These are phyloP conservation scores for Homalodisca vitripennis DNA, from an alignment of 1,140 invertebrate genomes.

Conservation along the genomic window DNA sequence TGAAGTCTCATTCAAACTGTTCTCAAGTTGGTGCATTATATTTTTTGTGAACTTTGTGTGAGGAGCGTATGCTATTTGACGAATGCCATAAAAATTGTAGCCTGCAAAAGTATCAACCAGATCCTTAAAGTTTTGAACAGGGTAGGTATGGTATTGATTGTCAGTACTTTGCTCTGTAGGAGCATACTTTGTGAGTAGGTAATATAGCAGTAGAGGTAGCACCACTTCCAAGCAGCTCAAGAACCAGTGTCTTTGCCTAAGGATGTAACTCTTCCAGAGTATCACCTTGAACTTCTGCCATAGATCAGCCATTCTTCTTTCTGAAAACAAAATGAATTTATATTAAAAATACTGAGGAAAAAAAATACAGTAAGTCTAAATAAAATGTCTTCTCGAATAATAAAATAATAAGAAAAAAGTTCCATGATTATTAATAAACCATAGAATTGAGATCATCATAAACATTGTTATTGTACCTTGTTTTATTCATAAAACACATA, in stretches of 20 bases:
- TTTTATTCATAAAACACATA: too few species aligned
- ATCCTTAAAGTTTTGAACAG: not conserved
- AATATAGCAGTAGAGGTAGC: not conserved
- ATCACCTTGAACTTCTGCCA: not conserved
- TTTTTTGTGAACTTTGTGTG: not conserved
- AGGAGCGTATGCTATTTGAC: not conserved
- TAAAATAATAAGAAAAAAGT: too few species aligned
- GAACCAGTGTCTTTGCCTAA: not conserved
- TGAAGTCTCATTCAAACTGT: not conserved
- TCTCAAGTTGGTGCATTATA: not conserved
- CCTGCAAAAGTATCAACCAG: not conserved
- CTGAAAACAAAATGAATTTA: not conserved
- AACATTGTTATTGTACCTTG: too few species aligned
- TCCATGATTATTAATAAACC: too few species aligned
- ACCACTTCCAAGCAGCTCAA: not conserved
- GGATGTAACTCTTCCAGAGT: conserved; percentile 2
- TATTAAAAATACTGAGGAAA: not conserved
- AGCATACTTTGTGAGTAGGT: not conserved
- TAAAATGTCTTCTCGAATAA: too few species aligned
- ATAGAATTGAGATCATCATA: too few species aligned
- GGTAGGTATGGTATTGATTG: not conserved
- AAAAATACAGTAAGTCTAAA: not conserved
- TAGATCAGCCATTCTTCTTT: not conserved
- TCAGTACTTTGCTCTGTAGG: not conserved
- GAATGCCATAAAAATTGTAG: not conserved